Base-by-base conservation (phyloP, 30 jellyfish, hydroid and myxozoan genomes). In the Pelagia noctiluca region DNA sequence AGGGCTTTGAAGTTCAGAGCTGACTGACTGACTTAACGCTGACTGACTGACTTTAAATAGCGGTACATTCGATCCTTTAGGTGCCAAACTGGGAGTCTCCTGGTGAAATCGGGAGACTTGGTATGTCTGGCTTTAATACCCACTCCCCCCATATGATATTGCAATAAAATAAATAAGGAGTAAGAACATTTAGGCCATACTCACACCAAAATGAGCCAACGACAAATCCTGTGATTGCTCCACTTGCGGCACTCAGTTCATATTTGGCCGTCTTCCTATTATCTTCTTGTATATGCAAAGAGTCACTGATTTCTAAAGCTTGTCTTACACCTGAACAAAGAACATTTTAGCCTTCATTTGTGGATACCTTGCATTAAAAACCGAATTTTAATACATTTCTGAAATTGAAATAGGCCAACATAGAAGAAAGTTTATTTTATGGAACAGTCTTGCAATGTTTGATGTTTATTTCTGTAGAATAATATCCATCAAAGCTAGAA, bases 181-280 rank as follows among this genome's bases (percentile, higher is more conserved):
- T 5, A 42, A 5, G 57, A 42, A 42, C 46, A 30, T 32, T 29
- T 29, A 30, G 7, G 8, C 1, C 31, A 8, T 29, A 69, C 92
- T 69, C 50, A 82, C 92, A 82, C 92, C 92, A 82, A 37, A 71
- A 71, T 25, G 82, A 64, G n/a, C 92, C 92, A 67, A 66, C 78
- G n/a, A 82, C 24, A 35, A 82, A 57, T 30, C 92, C 92, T 0
- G 92, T 82, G 16, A 82, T 28, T 21, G 70, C 61, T 1, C 92
- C 86, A 69, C 75, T 61, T 1, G 61, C 49, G 2, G 84, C 33
- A 16, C 50, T 54, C 26, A 30, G 16, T 19, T 52, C 30, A 52
- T 52, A 52, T 10, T 10, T 30, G 2, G 26, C 16, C 2, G 21
- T 30, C 21, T 19, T 52, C 4, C 21, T 52, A 30, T 5, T 19